A percentile compares a stretch with the other conserved stretches of the same genome.
phyloP scores from a whole-genome alignment of 2,888 invertebrate species.

The Scaptomyza tumidula region DNA sequence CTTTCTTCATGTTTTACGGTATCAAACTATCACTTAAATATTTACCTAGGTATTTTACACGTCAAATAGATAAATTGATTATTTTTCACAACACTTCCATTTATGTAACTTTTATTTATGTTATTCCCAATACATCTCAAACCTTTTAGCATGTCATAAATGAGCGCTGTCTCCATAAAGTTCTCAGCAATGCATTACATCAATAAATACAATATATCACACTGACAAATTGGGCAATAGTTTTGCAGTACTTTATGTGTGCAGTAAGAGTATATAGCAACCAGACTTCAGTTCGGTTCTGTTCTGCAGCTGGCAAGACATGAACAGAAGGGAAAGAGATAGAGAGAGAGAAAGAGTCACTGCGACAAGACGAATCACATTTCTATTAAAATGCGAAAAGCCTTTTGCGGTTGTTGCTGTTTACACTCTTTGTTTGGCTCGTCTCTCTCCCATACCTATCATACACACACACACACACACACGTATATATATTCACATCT shows the following conservation, averaged over 20 bases:
- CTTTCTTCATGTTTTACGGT: not conserved
- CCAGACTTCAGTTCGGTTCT: slow-evolving; percentile 22
- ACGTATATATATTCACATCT: not conserved
- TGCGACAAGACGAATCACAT: slow-evolving; percentile 67
- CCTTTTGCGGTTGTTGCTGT: slow-evolving; percentile 69
- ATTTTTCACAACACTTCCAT: not conserved
- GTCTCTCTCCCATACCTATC: not conserved
- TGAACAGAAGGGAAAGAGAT: not conserved
- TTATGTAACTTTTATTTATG: not conserved
- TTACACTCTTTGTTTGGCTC: slow-evolving; percentile 47
- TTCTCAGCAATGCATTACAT: not conserved
- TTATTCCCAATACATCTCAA: not conserved
- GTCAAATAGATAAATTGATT: no score
- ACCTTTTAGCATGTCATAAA: slow-evolving; percentile 7
- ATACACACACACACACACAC: not conserved
- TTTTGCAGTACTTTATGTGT: slow-evolving; percentile 13
- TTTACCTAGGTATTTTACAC: no score
- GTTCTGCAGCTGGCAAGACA: slow-evolving; percentile 16
- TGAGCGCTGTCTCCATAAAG: not conserved
- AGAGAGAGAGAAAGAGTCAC: slow-evolving; percentile 5
- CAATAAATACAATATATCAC: slow-evolving; percentile 1
- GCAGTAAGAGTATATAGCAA: slow-evolving; percentile 47
- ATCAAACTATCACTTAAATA: not conserved
- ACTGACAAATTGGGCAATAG: slow-evolving; percentile 25
- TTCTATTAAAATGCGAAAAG: slow-evolving; percentile 79